Evolutionary conservation across 2,888 invertebrate species (phyloP).

Genomic region (Acanthococcus lagerstroemiae): DNA sequence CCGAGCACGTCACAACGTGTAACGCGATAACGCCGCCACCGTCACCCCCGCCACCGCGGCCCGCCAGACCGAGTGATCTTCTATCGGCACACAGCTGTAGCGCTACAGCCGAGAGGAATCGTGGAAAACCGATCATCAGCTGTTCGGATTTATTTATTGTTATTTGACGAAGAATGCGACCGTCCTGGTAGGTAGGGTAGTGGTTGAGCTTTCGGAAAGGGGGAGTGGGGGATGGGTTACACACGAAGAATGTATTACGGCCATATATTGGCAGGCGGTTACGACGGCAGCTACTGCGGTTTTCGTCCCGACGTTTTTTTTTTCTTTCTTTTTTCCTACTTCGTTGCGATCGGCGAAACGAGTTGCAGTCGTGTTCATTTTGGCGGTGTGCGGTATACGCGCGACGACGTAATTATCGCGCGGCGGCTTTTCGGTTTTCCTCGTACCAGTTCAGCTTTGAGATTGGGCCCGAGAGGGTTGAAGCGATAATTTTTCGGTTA

Average conservation of each 20-base stretch:
- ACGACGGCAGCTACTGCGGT: not conserved
- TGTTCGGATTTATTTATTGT: conserved; percentile 3
- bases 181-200: not conserved
- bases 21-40: not conserved
- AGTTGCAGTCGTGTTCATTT: conserved; percentile 18
- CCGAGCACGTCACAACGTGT: not conserved
- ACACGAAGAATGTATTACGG: conserved; percentile 16
- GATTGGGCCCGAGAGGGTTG: not conserved
- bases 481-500: no score
- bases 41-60: no score
- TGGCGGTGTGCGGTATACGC: conserved; percentile 15
- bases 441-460: no score
- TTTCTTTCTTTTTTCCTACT: conserved; percentile 11
- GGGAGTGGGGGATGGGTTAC: not conserved
- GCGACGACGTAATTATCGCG: not conserved
- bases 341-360: not conserved
- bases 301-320: not conserved
- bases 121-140: conserved; percentile 15
- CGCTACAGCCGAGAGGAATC: not conserved
- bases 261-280: conserved; percentile 8
- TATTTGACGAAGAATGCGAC: conserved; percentile 3
- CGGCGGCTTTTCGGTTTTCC: no score
- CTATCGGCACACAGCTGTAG: no score
- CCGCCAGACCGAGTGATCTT: no score
- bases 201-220: not conserved